Evolutionary conservation across 1,140 invertebrate genomes (phyloP).

Genomic region (Mylabris phalerata): DNA sequence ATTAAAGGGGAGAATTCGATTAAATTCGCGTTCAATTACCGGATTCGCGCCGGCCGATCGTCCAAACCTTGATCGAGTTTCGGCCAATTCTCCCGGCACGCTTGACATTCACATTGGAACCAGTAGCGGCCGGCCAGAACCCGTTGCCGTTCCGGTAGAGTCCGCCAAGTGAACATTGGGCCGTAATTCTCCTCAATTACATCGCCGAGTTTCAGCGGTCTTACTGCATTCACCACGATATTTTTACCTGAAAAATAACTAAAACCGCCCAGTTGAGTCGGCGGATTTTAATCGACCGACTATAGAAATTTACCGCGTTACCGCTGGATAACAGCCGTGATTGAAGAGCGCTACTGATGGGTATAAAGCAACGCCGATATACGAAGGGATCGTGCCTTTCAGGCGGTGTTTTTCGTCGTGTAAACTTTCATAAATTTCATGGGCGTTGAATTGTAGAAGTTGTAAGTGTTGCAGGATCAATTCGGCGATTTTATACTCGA

Average conservation of each 20-base stretch:
- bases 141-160: conserved; percentile 53
- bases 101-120: conserved; percentile 68
- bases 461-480: conserved; percentile 68
- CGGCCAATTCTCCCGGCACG: conserved; percentile 74
- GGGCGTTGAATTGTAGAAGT: conserved; percentile 82
- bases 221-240: conserved; percentile 62
- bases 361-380: conserved; percentile 75
- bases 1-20: neutral
- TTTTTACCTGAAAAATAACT: conserved; percentile 70
- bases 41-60: conserved; percentile 13
- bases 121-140: conserved; percentile 67
- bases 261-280: neutral
- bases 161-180: conserved; percentile 65
- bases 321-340: conserved; percentile 78
- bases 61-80: conserved; percentile 48
- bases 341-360: conserved; percentile 77
- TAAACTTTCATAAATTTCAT: conserved; percentile 75
- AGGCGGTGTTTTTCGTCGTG: conserved; percentile 45
- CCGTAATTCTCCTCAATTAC: conserved; percentile 80
- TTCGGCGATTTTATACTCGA: conserved; percentile 52
- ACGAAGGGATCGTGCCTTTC: conserved; percentile 41
- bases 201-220: conserved; percentile 56
- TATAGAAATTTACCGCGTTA: conserved; percentile 53
- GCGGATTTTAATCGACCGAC: no score
- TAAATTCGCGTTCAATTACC: conserved; percentile 20